Evolutionary conservation across 1,140 invertebrate genomes (phyloP).

Genomic region (Lamellibrachia luymesi): DNA sequence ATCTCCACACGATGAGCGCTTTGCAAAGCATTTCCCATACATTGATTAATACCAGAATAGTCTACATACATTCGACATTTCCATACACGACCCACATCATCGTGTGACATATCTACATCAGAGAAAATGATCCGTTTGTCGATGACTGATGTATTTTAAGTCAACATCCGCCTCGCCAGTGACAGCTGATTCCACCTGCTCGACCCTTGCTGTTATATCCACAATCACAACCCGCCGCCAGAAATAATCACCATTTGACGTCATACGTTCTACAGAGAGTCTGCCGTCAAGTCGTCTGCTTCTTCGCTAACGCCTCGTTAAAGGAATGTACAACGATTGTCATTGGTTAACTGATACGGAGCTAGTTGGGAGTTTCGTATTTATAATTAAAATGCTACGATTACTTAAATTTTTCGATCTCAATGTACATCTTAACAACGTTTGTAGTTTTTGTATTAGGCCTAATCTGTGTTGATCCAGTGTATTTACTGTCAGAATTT

Average conservation of each 20-base stretch:
- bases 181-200: background rate
- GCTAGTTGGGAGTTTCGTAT: too few species aligned
- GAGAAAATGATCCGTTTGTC: conserved; percentile 4
- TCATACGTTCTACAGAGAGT: background rate
- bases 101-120: background rate
- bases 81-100: background rate
- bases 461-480: too few species aligned
- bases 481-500: too few species aligned
- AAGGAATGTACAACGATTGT: background rate
- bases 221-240: background rate
- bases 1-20: background rate
- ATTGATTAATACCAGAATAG: background rate
- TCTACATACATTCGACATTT: background rate
- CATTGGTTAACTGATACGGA: too few species aligned
- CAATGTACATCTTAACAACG: too few species aligned
- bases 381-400: too few species aligned
- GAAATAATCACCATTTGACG: conserved; percentile 5
- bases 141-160: background rate
- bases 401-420: too few species aligned
- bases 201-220: background rate
- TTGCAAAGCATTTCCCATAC: background rate
- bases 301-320: background rate
- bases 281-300: background rate
- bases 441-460: too few species aligned
- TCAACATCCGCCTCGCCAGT: background rate